Base-by-base conservation (phyloP, 2,797 vertebrate genomes). In the Anomalospiza imberbis region DNA sequence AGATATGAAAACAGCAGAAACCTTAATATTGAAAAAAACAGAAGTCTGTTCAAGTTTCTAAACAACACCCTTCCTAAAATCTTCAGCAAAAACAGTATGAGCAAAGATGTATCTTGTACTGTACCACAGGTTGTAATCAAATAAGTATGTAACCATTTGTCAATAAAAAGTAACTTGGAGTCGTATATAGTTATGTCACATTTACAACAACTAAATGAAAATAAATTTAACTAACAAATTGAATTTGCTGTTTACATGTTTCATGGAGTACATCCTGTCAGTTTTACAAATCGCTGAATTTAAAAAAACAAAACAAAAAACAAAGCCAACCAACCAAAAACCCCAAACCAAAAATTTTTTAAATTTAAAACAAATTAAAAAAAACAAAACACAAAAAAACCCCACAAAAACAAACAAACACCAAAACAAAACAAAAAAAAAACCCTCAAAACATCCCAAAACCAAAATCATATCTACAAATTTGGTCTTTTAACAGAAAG, bases 1-100 rank as follows among this genome's bases (percentile, higher is more conserved):
- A 96, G 54, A 74, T 76, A 95, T 31, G 50, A 90, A 97, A 94
- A 89, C 63, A 91, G 45, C 16, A 86, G 91, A 93, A 96, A 25
- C 44, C 55, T 84, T 63, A 89, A 80, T 42, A 88, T 62, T 80
- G 72, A 20, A 60, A 94, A 96, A 95, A 75, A 1, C 4, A 48
- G 6, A 94, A 85, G 17, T 48, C 70, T 73, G 67, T 9, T 65
- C 13, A 94, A 60, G 45, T 85, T 96, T 81, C 68, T 77, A 84
- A 72, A 74, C 54, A 92, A 11, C 19, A 66, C 47, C 7, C 28
- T 85, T 95, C 17, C 38, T 58, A 83, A 90, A 95, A 85, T n/a
- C 38, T 90, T 71, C 32, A 82, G 17, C 19, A 67, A 88, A 89
- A 89, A 7, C 13, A 50, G 8, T 28, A 28, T 20, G 13, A 31